phyloP scores from a whole-genome alignment of 2,113 vertebrate genomes.

The Dunckerocampus dactyliophorus region DNA sequence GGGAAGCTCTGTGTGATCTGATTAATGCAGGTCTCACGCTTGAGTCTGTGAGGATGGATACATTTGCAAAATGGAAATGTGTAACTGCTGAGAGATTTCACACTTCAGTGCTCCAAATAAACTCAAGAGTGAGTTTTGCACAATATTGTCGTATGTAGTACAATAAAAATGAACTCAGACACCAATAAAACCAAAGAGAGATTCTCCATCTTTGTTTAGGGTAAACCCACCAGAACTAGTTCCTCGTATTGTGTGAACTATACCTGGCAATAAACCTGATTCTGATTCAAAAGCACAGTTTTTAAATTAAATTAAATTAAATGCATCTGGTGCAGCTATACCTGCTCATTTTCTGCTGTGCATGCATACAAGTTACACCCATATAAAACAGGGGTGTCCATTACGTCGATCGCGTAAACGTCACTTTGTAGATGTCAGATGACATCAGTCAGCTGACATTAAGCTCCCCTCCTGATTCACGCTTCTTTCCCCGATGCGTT shows the following conservation, averaged over 20 bases:
- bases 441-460: too few relatives aligned
- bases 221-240: not conserved
- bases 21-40: slow-evolving; percentile 8
- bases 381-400: too few relatives aligned
- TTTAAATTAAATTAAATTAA: too few relatives aligned
- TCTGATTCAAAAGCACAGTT: too few relatives aligned
- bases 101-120: not conserved
- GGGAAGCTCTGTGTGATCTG: slow-evolving; percentile 6
- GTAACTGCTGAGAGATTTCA: not conserved
- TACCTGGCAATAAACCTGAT: too few relatives aligned
- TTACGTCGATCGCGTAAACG: too few relatives aligned
- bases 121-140: not conserved
- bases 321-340: too few relatives aligned
- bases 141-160: not conserved
- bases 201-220: not conserved
- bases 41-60: not conserved
- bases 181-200: not conserved
- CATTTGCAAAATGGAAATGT: slow-evolving; percentile 6
- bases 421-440: too few relatives aligned
- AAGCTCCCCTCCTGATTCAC: too few relatives aligned
- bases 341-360: too few relatives aligned
- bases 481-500: too few relatives aligned
- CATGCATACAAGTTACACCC: too few relatives aligned
- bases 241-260: not conserved
- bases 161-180: not conserved